Percentiles rank a stretch among this genome's conserved stretches.
phyloP scores from a whole-genome alignment of 2,888 invertebrate species.

The Itoplectis maculator region DNA sequence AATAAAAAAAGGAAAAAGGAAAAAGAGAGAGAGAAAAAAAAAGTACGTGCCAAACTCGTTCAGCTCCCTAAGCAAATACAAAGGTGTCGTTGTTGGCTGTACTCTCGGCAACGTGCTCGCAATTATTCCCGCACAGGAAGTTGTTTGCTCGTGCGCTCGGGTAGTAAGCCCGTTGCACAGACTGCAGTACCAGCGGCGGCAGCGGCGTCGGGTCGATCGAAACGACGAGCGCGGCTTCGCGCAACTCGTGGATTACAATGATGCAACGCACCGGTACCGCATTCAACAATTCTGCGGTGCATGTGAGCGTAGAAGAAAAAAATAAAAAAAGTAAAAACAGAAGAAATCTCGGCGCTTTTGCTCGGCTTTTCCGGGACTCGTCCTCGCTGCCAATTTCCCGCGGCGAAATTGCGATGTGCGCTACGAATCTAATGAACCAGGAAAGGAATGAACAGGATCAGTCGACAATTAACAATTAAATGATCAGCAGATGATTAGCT shows the following conservation, averaged over 20 bases:
- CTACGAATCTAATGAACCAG: no score
- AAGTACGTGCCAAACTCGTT: conserved; percentile 69
- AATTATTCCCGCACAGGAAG: conserved; percentile 67
- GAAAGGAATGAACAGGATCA: no score
- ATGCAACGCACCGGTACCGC: conserved; percentile 8
- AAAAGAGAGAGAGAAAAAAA: conserved; percentile 47
- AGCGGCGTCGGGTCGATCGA: conserved; percentile 12
- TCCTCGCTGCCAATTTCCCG: neutral
- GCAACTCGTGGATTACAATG: conserved; percentile 36
- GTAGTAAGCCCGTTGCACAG: conserved; percentile 35
- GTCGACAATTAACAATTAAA: no score
- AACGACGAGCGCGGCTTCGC: neutral
- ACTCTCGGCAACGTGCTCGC: conserved; percentile 54
- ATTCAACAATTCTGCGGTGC: conserved; percentile 23
- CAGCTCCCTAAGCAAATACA: conserved; percentile 78
- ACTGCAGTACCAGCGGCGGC: neutral
- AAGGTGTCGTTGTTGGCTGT: conserved; percentile 73
- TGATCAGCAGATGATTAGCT: no score
- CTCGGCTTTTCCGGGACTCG: neutral
- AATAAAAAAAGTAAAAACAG: neutral
- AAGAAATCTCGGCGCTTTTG: neutral
- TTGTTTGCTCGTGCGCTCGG: conserved; percentile 65
- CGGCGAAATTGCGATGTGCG: no score
- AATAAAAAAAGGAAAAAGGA: conserved; percentile 24
- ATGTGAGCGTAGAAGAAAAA: neutral